phyloP scores from a whole-genome alignment of 2,888 invertebrate species.

The Dilophus febrilis region DNA sequence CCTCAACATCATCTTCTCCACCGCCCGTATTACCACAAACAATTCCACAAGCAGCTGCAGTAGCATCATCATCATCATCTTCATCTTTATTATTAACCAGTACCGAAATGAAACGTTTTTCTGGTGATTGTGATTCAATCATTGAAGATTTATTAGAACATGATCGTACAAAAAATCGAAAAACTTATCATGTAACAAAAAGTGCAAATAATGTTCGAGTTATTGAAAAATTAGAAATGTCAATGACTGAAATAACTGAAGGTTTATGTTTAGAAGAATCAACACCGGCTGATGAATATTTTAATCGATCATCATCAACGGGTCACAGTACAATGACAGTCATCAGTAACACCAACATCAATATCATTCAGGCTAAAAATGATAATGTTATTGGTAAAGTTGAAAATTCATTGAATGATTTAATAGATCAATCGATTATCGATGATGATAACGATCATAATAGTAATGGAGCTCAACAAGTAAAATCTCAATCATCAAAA shows the following conservation, averaged over 20 bases:
- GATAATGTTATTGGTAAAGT: too few species aligned
- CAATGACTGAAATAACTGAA: constrained; percentile 12
- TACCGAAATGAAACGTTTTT: constrained; percentile 24
- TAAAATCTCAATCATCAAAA: background rate
- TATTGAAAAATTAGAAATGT: constrained; percentile 13
- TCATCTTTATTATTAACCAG: background rate
- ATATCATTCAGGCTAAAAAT: too few species aligned
- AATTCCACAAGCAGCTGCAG: too few species aligned
- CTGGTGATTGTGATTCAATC: constrained; percentile 27
- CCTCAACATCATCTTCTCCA: too few species aligned
- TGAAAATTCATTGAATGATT: constrained; percentile 33
- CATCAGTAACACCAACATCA: too few species aligned
- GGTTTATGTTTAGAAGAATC: constrained; percentile 34
- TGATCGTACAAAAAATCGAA: constrained; percentile 28
- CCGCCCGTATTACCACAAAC: too few species aligned
- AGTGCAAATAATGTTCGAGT: constrained; percentile 12
- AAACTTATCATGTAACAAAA: constrained; percentile 25
- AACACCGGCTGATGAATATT: constrained; percentile 49
- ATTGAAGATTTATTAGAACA: constrained; percentile 25
- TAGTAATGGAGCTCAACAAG: constrained; percentile 3
- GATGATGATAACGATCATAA: constrained; percentile 14
- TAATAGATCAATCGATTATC: constrained; percentile 35
- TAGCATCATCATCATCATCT: too few species aligned
- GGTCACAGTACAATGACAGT: constrained; percentile 33
- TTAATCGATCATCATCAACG: constrained; percentile 31